These are phyloP conservation scores for Neoascia interrupta DNA, from an alignment of 2,888 invertebrate genomes.

Conservation along the genomic window DNA sequence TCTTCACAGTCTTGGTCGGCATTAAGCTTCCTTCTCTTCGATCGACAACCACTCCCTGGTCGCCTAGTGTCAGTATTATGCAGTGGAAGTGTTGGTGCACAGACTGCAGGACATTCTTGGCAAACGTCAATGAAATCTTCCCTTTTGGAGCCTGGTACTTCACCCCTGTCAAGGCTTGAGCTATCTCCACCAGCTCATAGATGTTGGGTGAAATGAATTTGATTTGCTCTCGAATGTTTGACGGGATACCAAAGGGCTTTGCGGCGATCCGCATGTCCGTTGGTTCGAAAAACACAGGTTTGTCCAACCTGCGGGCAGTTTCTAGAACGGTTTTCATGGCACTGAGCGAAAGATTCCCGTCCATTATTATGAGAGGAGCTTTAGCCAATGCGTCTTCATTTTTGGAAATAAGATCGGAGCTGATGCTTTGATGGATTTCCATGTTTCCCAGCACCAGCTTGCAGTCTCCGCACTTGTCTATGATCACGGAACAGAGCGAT, in stretches of 20 bases:
- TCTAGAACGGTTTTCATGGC: constrained; percentile 84
- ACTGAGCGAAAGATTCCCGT: constrained; percentile 88
- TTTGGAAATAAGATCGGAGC: constrained; percentile 83
- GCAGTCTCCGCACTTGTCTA: constrained; percentile 89
- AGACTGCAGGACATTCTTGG: constrained; percentile 75
- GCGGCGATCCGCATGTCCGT: constrained; percentile 89
- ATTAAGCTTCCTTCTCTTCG: constrained; percentile 69
- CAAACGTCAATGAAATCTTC: constrained; percentile 35
- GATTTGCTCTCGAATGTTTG: constrained; percentile 73
- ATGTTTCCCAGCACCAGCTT: constrained; percentile 91
- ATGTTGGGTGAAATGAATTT: constrained; percentile 89
- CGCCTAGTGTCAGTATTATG: constrained; percentile 84
- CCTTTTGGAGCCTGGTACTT: constrained; percentile 9
- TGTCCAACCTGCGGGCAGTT: constrained; percentile 82
- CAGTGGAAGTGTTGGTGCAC: constrained; percentile 81
- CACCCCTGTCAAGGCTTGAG: constrained; percentile 79
- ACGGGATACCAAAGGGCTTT: constrained; percentile 83
- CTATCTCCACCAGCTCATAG: constrained; percentile 87
- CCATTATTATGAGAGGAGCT: constrained; percentile 89
- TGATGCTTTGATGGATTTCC: constrained; percentile 87
- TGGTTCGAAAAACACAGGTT: constrained; percentile 95
- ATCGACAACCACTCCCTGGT: constrained; percentile 82
- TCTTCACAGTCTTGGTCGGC: constrained; percentile 58
- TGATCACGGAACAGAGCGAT: constrained; percentile 88
- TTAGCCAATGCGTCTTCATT: constrained; percentile 82